phyloP scores from a whole-genome alignment of 2,888 invertebrate genomes.

The Diploptera punctata region DNA sequence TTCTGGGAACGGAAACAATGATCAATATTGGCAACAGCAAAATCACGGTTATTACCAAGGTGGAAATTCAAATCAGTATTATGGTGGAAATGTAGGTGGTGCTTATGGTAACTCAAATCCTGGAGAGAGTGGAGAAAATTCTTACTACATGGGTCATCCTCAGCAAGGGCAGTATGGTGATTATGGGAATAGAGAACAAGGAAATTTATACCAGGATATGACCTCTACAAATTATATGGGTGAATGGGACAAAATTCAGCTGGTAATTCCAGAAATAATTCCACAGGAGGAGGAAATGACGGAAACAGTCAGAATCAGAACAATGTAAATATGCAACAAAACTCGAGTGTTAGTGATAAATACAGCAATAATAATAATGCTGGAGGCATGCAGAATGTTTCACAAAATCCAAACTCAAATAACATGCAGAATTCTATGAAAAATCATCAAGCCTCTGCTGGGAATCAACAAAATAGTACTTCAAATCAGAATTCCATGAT shows the following conservation, averaged over 20 bases:
- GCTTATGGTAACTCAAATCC: slow-evolving; percentile 11
- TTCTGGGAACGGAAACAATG: background rate
- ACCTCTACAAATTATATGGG: background rate
- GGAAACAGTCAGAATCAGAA: background rate
- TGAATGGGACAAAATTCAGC: slow-evolving; percentile 12
- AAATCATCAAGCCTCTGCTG: background rate
- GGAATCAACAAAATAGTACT: slow-evolving; percentile 6
- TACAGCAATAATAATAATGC: background rate
- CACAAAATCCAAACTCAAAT: slow-evolving; percentile 8
- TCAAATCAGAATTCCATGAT: background rate
- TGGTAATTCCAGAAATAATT: too few species aligned
- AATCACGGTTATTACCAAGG: slow-evolving; percentile 12
- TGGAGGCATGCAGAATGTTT: background rate
- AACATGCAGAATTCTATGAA: slow-evolving; percentile 23
- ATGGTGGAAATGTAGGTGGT: slow-evolving; percentile 18
- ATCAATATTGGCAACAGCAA: slow-evolving; percentile 25
- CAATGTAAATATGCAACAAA: slow-evolving; percentile 21
- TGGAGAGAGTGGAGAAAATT: slow-evolving; percentile 8
- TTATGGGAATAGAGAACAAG: slow-evolving; percentile 17
- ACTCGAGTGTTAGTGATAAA: background rate
- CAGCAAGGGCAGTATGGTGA: slow-evolving; percentile 17
- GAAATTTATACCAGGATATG: slow-evolving; percentile 17
- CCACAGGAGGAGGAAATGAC: too few species aligned
- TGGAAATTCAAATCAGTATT: slow-evolving; percentile 33
- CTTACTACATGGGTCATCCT: slow-evolving; percentile 25